Evolutionary conservation across 2,888 invertebrate genomes (phyloP).

Genomic region (Orchesellides sinensis): DNA sequence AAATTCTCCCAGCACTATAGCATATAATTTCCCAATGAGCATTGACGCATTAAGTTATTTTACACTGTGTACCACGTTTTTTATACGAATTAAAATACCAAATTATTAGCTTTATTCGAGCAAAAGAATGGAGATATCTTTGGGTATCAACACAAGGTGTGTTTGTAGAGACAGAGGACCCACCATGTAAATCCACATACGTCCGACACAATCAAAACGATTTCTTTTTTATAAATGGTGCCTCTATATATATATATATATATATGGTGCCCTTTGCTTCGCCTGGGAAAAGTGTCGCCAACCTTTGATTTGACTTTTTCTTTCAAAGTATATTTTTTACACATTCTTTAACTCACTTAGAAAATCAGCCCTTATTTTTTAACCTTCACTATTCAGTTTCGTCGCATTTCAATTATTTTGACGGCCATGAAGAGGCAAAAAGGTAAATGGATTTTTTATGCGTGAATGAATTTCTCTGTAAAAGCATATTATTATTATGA

Average conservation of each 20-base stretch:
- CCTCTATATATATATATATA: background rate
- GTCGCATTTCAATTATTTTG: constrained; percentile 26
- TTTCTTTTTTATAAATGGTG: background rate
- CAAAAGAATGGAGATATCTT: constrained; percentile 8
- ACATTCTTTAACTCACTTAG: background rate
- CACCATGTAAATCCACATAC: constrained; percentile 34
- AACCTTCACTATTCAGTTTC: constrained; percentile 7
- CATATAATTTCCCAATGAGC: background rate
- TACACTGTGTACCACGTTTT: background rate
- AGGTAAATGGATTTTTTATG: constrained; percentile 49
- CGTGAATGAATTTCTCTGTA: constrained; percentile 50
- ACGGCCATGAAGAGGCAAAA: constrained; percentile 60
- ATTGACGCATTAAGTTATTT: background rate
- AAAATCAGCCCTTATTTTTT: constrained; percentile 24
- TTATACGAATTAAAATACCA: constrained; percentile 36
- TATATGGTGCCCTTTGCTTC: too few relatives aligned
- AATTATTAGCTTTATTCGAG: constrained; percentile 26
- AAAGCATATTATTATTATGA: constrained; percentile 48
- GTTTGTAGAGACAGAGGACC: background rate
- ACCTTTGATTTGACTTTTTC: background rate
- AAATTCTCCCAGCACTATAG: background rate
- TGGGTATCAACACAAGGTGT: background rate
- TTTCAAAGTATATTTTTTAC: constrained; percentile 1
- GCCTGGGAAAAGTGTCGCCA: constrained; percentile 42
- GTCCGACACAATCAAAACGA: background rate